Percentiles rank a stretch among this genome's conserved stretches.
Conservation (phyloP, 2,797 vertebrate species). For the Micrastur ruficollis region DNA sequence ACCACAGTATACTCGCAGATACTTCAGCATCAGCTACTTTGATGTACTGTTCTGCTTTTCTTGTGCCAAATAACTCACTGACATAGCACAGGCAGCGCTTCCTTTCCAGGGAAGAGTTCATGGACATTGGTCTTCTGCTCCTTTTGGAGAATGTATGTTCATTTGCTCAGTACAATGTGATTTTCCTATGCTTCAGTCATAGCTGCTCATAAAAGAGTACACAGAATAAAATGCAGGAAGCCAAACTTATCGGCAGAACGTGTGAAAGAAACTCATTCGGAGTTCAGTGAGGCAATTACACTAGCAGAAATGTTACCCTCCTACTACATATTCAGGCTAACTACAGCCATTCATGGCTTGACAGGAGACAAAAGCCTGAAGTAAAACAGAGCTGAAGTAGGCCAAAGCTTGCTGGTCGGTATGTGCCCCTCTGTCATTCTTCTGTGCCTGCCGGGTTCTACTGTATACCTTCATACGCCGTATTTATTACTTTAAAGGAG, state of each 20-base stretch:
- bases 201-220: background rate
- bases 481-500: background rate
- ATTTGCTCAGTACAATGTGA: background rate
- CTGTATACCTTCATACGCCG: background rate
- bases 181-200: background rate
- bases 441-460: background rate
- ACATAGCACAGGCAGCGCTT: background rate
- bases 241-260: background rate
- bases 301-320: background rate
- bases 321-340: background rate
- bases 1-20: background rate
- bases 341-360: background rate
- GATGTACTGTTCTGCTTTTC: background rate
- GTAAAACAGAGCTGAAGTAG: background rate
- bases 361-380: background rate
- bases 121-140: background rate
- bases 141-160: background rate
- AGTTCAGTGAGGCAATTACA: background rate
- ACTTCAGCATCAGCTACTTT: background rate
- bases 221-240: background rate
- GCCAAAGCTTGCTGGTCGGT: background rate
- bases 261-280: background rate
- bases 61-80: background rate
- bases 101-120: background rate
- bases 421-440: background rate